These are phyloP conservation scores for Cryptotermes secundus DNA, from an alignment of 1,140 invertebrate genomes.

Conservation along the genomic window DNA sequence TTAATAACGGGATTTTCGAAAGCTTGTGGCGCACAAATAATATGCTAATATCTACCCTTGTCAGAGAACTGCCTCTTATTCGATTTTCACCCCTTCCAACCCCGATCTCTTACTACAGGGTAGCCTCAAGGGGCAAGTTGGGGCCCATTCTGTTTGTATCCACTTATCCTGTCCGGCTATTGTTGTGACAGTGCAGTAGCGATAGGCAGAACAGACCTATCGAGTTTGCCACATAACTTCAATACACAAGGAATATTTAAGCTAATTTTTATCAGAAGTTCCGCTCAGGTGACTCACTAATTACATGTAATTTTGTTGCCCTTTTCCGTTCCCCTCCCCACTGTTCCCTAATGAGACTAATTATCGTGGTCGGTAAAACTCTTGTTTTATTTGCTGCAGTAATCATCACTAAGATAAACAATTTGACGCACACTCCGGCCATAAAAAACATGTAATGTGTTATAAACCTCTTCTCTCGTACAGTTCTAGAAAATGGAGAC, in stretches of 20 bases:
- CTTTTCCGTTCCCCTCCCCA: background rate
- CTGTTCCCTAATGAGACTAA: conserved; percentile 21
- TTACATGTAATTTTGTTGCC: conserved; percentile 27
- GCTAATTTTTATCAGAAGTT: background rate
- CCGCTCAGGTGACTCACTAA: conserved; percentile 13
- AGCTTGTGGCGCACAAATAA: no score
- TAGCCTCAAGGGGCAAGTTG: no score
- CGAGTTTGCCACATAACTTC: background rate
- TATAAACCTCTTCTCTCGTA: background rate
- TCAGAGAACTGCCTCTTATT: no score
- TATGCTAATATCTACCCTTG: no score
- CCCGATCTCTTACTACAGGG: no score
- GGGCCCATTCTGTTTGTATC: no score
- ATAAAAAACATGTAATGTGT: background rate
- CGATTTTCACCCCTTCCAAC: no score
- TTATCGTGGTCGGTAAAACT: conserved; percentile 21
- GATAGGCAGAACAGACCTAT: no score
- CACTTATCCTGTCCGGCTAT: no score
- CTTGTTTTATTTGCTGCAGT: conserved; percentile 10
- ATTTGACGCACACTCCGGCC: background rate
- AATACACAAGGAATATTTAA: background rate
- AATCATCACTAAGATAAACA: conserved; percentile 23
- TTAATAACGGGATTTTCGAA: no score
- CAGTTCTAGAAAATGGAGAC: background rate
- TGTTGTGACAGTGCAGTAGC: no score